Evolutionary conservation across 2,797 vertebrate species (phyloP).

Genomic region (Gallinago nigripennis): DNA sequence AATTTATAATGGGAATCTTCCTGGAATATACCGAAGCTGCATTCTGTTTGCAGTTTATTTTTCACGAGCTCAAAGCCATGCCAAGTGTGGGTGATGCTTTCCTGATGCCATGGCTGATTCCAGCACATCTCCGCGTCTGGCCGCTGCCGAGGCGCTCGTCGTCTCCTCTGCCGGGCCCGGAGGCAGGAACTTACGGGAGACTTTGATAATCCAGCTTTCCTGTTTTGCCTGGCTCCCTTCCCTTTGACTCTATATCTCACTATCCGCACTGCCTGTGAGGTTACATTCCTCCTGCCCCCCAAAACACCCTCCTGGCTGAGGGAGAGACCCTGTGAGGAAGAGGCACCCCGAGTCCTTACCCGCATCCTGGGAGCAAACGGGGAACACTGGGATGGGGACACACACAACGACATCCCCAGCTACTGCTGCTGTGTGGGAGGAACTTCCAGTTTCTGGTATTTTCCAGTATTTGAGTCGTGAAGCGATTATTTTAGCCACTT

Average conservation of each 20-base stretch:
- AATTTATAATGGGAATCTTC: neutral
- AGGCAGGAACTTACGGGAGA: neutral
- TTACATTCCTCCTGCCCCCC: neutral
- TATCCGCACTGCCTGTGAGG: rapidly evolving
- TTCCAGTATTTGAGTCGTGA: neutral
- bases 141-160: neutral
- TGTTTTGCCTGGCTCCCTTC: neutral
- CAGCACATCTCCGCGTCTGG: neutral
- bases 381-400: rapidly evolving
- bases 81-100: neutral
- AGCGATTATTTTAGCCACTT: neutral
- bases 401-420: rapidly evolving
- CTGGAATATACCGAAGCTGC: neutral
- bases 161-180: neutral
- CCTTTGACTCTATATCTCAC: neutral
- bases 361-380: neutral
- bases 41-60: neutral
- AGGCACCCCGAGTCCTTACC: neutral
- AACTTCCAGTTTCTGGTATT: neutral
- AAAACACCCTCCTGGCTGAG: neutral
- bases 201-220: neutral
- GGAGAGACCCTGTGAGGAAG: rapidly evolving
- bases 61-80: neutral
- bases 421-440: neutral
- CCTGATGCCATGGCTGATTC: neutral